phyloP scores from a whole-genome alignment of 2,888 invertebrate species.

The Opisthograptis luteolata region DNA sequence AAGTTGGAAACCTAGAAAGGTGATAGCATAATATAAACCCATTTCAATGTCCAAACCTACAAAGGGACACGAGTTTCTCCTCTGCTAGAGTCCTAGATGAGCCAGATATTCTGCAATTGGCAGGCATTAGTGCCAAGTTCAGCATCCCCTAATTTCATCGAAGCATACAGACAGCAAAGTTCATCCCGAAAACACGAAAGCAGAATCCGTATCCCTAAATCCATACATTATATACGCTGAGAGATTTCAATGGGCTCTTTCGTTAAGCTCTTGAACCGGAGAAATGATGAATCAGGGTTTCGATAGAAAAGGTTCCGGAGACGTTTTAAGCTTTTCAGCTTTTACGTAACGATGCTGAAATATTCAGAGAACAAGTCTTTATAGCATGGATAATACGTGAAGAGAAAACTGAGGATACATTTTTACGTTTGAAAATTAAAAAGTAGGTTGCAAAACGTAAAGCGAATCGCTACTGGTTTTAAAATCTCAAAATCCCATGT shows the following conservation, averaged over 20 bases:
- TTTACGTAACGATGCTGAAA: constrained; percentile 3
- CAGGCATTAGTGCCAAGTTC: too few relatives aligned
- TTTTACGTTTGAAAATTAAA: background rate
- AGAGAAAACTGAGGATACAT: too few relatives aligned
- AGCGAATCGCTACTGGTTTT: background rate
- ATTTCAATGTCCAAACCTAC: too few relatives aligned
- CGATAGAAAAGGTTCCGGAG: constrained; percentile 13
- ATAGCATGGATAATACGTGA: too few relatives aligned
- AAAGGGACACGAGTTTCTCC: too few relatives aligned
- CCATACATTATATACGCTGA: constrained; percentile 22
- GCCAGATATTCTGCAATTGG: too few relatives aligned
- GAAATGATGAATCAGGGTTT: constrained; percentile 35
- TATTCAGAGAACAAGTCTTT: background rate
- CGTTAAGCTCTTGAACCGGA: constrained; percentile 27
- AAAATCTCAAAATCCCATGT: background rate
- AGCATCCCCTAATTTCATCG: background rate
- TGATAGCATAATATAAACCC: too few relatives aligned
- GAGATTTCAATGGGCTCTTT: constrained; percentile 25
- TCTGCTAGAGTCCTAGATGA: too few relatives aligned
- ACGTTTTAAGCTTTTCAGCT: constrained; percentile 6
- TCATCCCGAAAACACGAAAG: background rate
- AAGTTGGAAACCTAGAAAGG: too few relatives aligned
- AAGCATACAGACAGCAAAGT: background rate
- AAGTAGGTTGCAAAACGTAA: background rate
- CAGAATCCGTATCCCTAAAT: constrained; percentile 10